Conservation (phyloP, 2,113 vertebrate genomes). For the Rynchops niger region DNA sequence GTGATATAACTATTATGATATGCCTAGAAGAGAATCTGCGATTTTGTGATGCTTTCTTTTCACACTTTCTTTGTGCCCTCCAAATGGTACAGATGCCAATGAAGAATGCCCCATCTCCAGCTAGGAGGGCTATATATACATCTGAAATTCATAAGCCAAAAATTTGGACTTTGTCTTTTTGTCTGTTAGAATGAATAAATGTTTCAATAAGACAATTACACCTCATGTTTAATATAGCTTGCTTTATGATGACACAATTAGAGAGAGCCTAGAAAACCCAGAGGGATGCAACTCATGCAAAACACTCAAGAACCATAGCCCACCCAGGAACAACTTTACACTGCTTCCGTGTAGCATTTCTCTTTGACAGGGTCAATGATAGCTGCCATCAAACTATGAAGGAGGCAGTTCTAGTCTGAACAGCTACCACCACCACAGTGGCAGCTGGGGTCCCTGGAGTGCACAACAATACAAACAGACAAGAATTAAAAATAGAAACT, state of each 20-base stretch:
- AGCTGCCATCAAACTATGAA: fast-evolving
- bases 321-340: neutral
- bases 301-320: neutral
- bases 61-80: neutral
- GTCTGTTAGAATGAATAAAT: neutral
- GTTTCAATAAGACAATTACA: neutral
- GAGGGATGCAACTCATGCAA: neutral
- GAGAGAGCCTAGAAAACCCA: neutral
- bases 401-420: neutral
- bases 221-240: neutral
- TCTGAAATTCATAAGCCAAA: neutral
- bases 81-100: neutral
- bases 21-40: neutral
- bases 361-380: neutral
- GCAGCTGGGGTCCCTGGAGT: neutral
- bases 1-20: neutral
- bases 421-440: neutral
- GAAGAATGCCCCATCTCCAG: neutral
- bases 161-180: neutral
- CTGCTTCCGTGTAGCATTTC: neutral
- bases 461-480: neutral
- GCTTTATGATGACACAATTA: neutral
- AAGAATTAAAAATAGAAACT: neutral
- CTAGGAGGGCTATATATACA: neutral
- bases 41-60: neutral